A percentile compares a stretch with the other conserved stretches of the same genome.
Evolutionary conservation across 2,888 invertebrate genomes (phyloP).

Genomic region (Endomychus coccineus): DNA sequence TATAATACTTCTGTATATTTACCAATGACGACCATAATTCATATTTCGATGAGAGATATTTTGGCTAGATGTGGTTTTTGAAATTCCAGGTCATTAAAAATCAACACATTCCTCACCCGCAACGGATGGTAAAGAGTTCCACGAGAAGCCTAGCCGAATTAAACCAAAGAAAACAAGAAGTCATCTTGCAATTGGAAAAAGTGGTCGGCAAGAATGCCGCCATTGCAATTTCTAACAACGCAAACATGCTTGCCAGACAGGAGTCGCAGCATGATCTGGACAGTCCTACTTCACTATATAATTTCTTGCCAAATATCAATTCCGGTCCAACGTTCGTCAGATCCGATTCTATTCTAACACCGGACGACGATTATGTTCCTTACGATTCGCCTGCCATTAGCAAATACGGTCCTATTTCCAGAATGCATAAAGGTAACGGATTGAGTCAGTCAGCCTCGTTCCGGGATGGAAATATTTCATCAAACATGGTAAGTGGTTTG

Average conservation of each 20-base stretch:
- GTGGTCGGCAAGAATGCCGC: slow-evolving; percentile 49
- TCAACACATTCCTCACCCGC: slow-evolving; percentile 29
- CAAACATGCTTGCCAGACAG: slow-evolving; percentile 39
- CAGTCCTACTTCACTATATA: slow-evolving; percentile 39
- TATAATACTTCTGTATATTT: too few species aligned
- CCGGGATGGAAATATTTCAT: slow-evolving; percentile 34
- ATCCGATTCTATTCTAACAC: slow-evolving; percentile 50
- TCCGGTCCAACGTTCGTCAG: slow-evolving; percentile 43
- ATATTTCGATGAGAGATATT: too few species aligned
- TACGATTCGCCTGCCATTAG: slow-evolving; percentile 59
- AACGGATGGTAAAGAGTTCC: slow-evolving; percentile 24
- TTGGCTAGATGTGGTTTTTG: too few species aligned
- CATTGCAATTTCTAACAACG: slow-evolving; percentile 40
- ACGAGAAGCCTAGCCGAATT: slow-evolving; percentile 52
- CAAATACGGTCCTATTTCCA: slow-evolving; percentile 64
- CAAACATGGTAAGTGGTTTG: slow-evolving; percentile 33
- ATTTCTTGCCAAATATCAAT: slow-evolving; percentile 35
- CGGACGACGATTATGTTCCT: slow-evolving; percentile 60
- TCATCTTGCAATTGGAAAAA: slow-evolving; percentile 54
- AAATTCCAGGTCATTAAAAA: slow-evolving; percentile 29
- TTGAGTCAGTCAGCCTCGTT: slow-evolving; percentile 33
- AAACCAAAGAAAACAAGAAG: slow-evolving; percentile 54
- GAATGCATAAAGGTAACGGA: slow-evolving; percentile 39
- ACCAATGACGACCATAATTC: too few species aligned
- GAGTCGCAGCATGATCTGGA: slow-evolving; percentile 38